These are phyloP conservation scores for Microvelia longipes DNA, from an alignment of 1,140 invertebrate species.

Conservation along the genomic window DNA sequence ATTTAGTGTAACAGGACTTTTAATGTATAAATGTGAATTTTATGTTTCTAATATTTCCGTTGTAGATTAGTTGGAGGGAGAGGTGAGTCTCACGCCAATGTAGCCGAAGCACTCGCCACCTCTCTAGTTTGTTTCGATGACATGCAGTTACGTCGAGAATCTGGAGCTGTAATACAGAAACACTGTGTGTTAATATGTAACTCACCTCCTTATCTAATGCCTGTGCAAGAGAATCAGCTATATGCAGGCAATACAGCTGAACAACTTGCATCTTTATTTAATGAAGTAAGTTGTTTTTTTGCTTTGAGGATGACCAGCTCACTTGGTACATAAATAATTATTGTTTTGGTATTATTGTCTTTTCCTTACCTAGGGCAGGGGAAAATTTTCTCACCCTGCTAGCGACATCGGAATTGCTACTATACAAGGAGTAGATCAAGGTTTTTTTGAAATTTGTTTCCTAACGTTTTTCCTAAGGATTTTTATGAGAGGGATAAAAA, in stretches of 20 bases:
- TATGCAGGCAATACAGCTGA: conserved; percentile 58
- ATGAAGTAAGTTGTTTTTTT: conserved; percentile 39
- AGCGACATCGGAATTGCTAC: too few relatives aligned
- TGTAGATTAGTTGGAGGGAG: conserved; percentile 71
- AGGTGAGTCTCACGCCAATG: conserved; percentile 72
- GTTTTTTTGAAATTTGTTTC: too few relatives aligned
- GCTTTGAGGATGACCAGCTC: too few relatives aligned
- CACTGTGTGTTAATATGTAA: conserved; percentile 84
- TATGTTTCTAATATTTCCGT: too few relatives aligned
- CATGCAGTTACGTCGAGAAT: conserved; percentile 49
- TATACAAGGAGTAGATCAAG: too few relatives aligned
- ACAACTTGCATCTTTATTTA: conserved; percentile 53
- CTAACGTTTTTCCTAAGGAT: too few relatives aligned
- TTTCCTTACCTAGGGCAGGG: too few relatives aligned
- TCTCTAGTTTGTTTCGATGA: conserved; percentile 78
- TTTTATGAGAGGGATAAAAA: too few relatives aligned
- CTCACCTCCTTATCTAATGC: conserved; percentile 78
- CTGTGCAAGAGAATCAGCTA: conserved; percentile 58
- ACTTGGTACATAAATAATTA: too few relatives aligned
- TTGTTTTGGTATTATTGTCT: not conserved
- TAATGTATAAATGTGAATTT: too few relatives aligned
- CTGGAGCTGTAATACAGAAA: conserved; percentile 37
- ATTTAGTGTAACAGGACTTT: too few relatives aligned
- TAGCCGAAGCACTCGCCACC: conserved; percentile 78
- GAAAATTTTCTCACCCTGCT: too few relatives aligned